These are phyloP conservation scores for Corbicula japonica DNA, from an alignment of 2,888 invertebrate species.

Conservation along the genomic window DNA sequence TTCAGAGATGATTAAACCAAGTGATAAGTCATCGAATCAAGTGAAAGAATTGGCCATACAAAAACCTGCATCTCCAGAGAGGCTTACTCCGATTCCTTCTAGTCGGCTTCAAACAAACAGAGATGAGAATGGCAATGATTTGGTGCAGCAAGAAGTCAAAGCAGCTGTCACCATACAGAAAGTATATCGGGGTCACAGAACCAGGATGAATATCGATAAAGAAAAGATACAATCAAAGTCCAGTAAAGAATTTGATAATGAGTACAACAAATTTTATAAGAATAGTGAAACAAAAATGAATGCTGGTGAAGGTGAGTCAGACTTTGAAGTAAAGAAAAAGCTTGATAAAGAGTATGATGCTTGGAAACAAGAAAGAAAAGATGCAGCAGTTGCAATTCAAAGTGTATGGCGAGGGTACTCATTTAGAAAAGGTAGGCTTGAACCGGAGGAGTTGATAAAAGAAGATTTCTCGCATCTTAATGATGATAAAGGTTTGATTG, in stretches of 20 bases:
- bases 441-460: slow-evolving; percentile 18
- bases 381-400: slow-evolving; percentile 59
- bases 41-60: too few relatives aligned
- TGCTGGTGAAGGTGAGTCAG: too few relatives aligned
- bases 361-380: slow-evolving; percentile 49
- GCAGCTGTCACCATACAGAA: slow-evolving; percentile 58
- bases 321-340: slow-evolving; percentile 12
- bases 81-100: slow-evolving; percentile 31
- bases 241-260: too few relatives aligned
- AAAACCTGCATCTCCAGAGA: not conserved
- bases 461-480: slow-evolving; percentile 15
- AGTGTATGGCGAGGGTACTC: slow-evolving; percentile 58
- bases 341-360: slow-evolving; percentile 53
- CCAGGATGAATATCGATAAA: slow-evolving; percentile 22
- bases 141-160: slow-evolving; percentile 5
- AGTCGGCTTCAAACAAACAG: slow-evolving; percentile 1
- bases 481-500: slow-evolving; percentile 33
- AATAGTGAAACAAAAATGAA: too few relatives aligned
- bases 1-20: not conserved
- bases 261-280: too few relatives aligned
- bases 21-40: not conserved
- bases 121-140: not conserved
- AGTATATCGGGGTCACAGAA: slow-evolving; percentile 54
- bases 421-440: slow-evolving; percentile 45
- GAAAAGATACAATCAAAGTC: too few relatives aligned